phyloP scores from a whole-genome alignment of 35 echinoderm and acorn worm species.

The Amphiura filiformis region DNA sequence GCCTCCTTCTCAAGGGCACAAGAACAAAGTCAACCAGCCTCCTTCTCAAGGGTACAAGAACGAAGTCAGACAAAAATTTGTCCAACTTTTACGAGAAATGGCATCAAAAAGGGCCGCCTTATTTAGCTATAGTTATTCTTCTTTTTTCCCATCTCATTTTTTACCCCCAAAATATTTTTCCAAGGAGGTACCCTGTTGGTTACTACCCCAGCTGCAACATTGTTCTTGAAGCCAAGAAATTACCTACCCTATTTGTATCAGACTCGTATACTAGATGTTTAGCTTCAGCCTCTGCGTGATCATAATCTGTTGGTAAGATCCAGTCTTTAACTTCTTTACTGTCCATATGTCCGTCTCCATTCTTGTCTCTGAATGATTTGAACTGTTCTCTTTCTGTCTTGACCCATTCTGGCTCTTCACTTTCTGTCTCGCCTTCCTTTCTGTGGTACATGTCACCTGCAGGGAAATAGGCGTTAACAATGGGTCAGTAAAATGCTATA shows the following conservation, averaged over 20 bases:
- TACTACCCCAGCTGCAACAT: too few relatives aligned
- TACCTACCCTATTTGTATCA: constrained; percentile 64
- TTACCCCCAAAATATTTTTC: too few relatives aligned
- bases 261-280: constrained; percentile 94
- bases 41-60: too few relatives aligned
- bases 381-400: constrained; percentile 88
- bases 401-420: constrained; percentile 78
- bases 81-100: too few relatives aligned
- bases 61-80: too few relatives aligned
- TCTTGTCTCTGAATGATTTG: constrained; percentile 73
- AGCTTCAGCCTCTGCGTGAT: constrained; percentile 90
- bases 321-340: constrained; percentile 74
- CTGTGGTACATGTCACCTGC: constrained; percentile 84
- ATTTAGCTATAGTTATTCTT: too few relatives aligned
- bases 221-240: background rate
- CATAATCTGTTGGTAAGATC: constrained; percentile 96
- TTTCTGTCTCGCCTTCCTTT: constrained; percentile 49
- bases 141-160: too few relatives aligned
- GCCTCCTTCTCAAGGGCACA: too few relatives aligned
- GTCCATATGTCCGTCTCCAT: constrained; percentile 88
- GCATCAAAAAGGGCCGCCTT: too few relatives aligned
- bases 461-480: background rate
- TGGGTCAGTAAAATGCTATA: too few relatives aligned
- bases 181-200: too few relatives aligned
- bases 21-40: too few relatives aligned